A percentile compares a stretch with the other conserved stretches of the same genome.
phyloP scores from a whole-genome alignment of 2,888 invertebrate genomes.

The Aelia acuminata region DNA sequence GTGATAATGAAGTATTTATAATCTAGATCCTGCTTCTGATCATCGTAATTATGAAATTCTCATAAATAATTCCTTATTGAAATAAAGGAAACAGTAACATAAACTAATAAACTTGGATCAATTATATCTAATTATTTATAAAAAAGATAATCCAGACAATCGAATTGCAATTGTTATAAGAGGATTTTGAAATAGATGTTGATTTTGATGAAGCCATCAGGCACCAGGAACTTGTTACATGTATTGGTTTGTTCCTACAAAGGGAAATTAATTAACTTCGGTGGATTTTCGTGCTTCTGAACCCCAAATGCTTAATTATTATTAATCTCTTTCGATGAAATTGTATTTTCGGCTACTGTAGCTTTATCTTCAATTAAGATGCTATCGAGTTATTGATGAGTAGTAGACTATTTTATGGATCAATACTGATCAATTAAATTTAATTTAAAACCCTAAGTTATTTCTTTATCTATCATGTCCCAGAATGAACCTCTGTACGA shows the following conservation, averaged over 20 bases:
- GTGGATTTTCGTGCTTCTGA: background rate
- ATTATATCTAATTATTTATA: background rate
- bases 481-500: too few relatives aligned
- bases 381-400: background rate
- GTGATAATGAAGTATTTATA: too few relatives aligned
- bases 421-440: background rate
- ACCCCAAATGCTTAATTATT: background rate
- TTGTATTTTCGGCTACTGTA: background rate
- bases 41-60: too few relatives aligned
- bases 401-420: background rate
- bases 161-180: background rate
- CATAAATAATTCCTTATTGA: background rate
- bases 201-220: background rate
- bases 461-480: too few relatives aligned
- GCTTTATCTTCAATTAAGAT: background rate
- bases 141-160: background rate
- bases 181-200: background rate
- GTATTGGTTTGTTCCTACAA: background rate
- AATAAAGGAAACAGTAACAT: background rate
- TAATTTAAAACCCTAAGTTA: background rate
- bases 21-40: too few relatives aligned
- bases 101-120: background rate
- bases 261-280: background rate
- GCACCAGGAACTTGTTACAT: background rate
- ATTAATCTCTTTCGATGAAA: background rate